A percentile compares a stretch with the other conserved stretches of the same genome.
Conservation (phyloP, 2,888 invertebrate species). For the Polietes domitor region DNA sequence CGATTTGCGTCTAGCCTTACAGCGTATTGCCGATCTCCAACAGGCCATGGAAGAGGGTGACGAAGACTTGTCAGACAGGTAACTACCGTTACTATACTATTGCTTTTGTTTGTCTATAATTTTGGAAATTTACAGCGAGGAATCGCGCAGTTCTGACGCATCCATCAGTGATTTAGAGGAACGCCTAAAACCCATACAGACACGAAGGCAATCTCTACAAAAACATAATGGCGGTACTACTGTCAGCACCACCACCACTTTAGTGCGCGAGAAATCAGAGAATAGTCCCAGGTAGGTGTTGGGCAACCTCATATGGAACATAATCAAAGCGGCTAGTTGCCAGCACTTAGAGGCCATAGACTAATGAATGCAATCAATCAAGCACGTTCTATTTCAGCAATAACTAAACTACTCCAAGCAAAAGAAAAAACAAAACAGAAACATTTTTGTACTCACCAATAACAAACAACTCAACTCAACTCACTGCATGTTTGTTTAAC, state of each 20-base stretch:
- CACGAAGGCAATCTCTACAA: conserved; percentile 75
- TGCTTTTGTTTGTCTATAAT: neutral
- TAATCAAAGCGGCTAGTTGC: conserved; percentile 63
- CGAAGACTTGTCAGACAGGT: conserved; percentile 82
- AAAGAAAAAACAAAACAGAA: neutral
- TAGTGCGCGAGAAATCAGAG: conserved; percentile 79
- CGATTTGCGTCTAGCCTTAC: conserved; percentile 93
- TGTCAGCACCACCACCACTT: conserved; percentile 76
- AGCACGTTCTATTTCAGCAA: conserved; percentile 19
- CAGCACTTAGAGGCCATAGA: conserved; percentile 65
- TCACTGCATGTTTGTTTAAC: neutral
- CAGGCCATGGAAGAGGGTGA: conserved; percentile 95
- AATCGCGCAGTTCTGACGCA: conserved; percentile 76
- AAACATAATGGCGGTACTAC: conserved; percentile 65
- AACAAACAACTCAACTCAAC: neutral
- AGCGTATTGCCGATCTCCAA: conserved; percentile 95
- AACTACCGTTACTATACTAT: conserved; percentile 18
- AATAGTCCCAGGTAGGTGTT: conserved; percentile 80
- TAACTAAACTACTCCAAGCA: neutral
- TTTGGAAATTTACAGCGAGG: conserved; percentile 70
- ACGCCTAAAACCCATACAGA: conserved; percentile 77
- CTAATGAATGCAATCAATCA: conserved; percentile 27
- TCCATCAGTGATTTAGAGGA: conserved; percentile 80
- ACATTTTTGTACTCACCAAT: neutral
- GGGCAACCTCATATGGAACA: conserved; percentile 60